Evolutionary conservation across 92 coral and sea anemone species (phyloP), one percentile per base, ranked within the genome.

Genomic region (Galaxea fascicularis): DNA sequence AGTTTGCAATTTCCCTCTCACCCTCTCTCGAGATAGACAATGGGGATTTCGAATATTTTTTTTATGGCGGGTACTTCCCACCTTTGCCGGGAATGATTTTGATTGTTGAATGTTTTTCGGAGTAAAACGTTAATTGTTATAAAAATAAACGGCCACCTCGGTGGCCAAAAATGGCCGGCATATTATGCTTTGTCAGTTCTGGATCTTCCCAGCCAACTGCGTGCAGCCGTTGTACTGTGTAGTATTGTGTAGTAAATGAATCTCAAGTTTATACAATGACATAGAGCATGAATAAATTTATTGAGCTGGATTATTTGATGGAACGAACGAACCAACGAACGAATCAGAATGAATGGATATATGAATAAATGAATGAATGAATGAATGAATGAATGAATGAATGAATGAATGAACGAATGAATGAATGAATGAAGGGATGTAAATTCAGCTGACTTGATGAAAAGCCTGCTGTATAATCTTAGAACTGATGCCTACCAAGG

Each of bases 181-280:
- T 66, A 4, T 66, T 29, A 66, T 66, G 72, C 22, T 70, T 70
- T 35, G 74, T 41, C 74, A 70, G 10, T 31, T 66, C n/a, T n/a
- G n/a, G n/a, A n/a, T 45, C 56, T 70, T 45, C 56, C 74, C 51
- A 70, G 74, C 74, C 41, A 70, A 70, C 74, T 45, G 18, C 56
- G 74, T 52, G 56, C 74, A 39, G 74, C 53, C 74, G 41, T 52
- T 70, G 73, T 52, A 68, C 35, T 68, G 73, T 39, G 73, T 68
- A 68, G 73, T 52, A 68, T 20, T 68, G 73, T 39, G 73, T 68
- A 68, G 46, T 39, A 68, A 39, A 68, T 68, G 73, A 31, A 68
- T 68, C 73, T 68, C 73, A 39, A 68, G 52, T 68, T 30, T 39
- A 39, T 68, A 17, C 24, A 35, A 68, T 68, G 35, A 39, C 51